Percentiles rank a stretch among this genome's conserved stretches.
Evolutionary conservation across 2,888 invertebrate species (phyloP).

Genomic region (Pammene aurita): DNA sequence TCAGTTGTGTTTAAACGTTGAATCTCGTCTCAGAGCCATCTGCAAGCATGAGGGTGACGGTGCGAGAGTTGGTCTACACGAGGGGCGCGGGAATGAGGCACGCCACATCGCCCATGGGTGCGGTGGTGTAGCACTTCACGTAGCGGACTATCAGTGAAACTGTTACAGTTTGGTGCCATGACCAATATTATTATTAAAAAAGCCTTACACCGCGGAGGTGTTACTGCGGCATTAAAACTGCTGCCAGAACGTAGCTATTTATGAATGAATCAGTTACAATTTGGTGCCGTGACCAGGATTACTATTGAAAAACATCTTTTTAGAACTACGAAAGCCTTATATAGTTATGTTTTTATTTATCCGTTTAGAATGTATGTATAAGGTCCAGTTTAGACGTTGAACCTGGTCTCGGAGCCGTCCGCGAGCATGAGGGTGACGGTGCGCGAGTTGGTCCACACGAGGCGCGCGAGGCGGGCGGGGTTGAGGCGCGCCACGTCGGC

Average conservation of each 20-base stretch:
- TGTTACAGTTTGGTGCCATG: no score
- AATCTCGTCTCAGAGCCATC: conserved; percentile 93
- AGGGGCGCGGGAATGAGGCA: conserved; percentile 94
- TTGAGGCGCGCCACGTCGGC: conserved; percentile 93
- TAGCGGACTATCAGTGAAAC: no score
- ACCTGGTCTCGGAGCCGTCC: conserved; percentile 93
- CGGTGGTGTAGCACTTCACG: conserved; percentile 97
- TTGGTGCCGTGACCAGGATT: no score
- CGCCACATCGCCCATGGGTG: conserved; percentile 94
- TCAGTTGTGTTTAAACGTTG: conserved; percentile 63
- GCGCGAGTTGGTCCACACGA: conserved; percentile 97
- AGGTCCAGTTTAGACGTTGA: conserved; percentile 58
- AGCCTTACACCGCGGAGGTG: no score
- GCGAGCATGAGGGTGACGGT: conserved; percentile 97
- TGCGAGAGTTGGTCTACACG: conserved; percentile 97
- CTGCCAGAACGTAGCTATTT: no score
- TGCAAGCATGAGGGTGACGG: conserved; percentile 96
- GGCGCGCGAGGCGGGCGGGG: conserved; percentile 94
- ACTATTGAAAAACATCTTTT: no score
- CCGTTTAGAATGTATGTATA: no score
- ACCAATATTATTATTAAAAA: no score
- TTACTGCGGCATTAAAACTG: no score
- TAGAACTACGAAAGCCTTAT: no score
- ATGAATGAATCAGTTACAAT: no score
- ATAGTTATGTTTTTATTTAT: no score